Evolutionary conservation across 2,888 invertebrate species (phyloP).

Genomic region (Drosophila lacicola): DNA sequence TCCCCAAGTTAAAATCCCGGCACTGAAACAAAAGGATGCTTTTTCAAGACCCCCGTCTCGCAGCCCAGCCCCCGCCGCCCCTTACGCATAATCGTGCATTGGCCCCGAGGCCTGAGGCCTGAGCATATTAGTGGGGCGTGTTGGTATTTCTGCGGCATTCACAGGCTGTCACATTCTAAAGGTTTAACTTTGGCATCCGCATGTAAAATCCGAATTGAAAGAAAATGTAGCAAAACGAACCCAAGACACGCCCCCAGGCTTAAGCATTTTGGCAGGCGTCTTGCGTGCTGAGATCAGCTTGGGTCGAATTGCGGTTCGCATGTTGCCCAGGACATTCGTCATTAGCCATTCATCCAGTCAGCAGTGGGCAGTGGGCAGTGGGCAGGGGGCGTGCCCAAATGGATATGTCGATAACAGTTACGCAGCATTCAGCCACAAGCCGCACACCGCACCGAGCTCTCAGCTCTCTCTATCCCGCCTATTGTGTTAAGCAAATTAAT

Average conservation of each 20-base stretch:
- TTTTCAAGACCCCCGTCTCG: neutral
- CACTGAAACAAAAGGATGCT: slow-evolving; percentile 55
- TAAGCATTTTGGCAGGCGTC: slow-evolving; percentile 22
- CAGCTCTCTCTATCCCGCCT: neutral
- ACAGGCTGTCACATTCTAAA: slow-evolving; percentile 47
- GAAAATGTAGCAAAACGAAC: slow-evolving; percentile 7
- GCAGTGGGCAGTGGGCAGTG: neutral
- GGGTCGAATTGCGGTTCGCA: slow-evolving; percentile 43
- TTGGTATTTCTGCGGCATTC: slow-evolving; percentile 33
- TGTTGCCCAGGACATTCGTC: slow-evolving; percentile 47
- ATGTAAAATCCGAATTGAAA: slow-evolving; percentile 15
- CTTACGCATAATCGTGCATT: slow-evolving; percentile 36
- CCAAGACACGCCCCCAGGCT: slow-evolving; percentile 42
- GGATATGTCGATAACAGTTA: slow-evolving; percentile 45
- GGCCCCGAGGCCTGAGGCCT: slow-evolving; percentile 20
- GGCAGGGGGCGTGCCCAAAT: slow-evolving; percentile 14
- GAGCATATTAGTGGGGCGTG: slow-evolving; percentile 22
- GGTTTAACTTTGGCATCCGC: slow-evolving; percentile 46
- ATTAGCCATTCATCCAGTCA: slow-evolving; percentile 49
- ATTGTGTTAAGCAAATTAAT: slow-evolving; percentile 52
- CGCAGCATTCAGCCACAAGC: slow-evolving; percentile 3
- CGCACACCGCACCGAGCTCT: neutral
- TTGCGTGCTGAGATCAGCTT: slow-evolving; percentile 56
- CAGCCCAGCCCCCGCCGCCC: neutral
- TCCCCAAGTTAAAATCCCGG: slow-evolving; percentile 23